Percentiles rank a stretch among this genome's conserved stretches.
phyloP scores from a whole-genome alignment of 2,888 invertebrate species.

The Psococerastis gibbosa region DNA sequence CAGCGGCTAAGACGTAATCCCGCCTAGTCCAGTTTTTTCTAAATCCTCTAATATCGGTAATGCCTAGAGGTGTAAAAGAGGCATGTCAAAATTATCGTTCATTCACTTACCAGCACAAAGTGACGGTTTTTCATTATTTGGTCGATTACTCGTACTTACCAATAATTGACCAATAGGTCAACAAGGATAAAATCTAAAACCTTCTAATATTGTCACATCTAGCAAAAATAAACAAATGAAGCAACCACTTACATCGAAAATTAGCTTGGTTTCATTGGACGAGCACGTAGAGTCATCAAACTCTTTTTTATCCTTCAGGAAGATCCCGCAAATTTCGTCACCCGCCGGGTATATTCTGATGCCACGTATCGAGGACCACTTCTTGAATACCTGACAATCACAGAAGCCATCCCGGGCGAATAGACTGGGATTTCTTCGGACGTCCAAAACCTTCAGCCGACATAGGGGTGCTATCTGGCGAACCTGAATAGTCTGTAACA shows the following conservation, averaged over 20 bases:
- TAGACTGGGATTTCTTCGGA: background rate
- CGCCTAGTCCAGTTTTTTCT: no score
- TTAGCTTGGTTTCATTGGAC: background rate
- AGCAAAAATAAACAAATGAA: no score
- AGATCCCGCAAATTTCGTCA: background rate
- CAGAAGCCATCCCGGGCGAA: background rate
- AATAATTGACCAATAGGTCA: no score
- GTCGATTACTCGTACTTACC: no score
- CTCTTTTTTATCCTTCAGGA: background rate
- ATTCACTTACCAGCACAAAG: no score
- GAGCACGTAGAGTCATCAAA: background rate
- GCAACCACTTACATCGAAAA: background rate
- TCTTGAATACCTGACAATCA: background rate
- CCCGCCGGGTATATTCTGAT: background rate
- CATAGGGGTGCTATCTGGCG: background rate
- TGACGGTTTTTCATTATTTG: no score
- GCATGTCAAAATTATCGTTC: no score
- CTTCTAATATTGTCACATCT: no score
- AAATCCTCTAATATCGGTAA: no score
- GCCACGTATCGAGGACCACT: background rate
- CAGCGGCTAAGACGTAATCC: no score
- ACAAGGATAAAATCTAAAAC: no score
- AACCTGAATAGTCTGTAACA: background rate
- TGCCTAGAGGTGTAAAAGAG: no score
- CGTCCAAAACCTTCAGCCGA: conserved; percentile 1